Base-by-base conservation (phyloP, 2,113 vertebrate species). In the Rutilus rutilus region DNA sequence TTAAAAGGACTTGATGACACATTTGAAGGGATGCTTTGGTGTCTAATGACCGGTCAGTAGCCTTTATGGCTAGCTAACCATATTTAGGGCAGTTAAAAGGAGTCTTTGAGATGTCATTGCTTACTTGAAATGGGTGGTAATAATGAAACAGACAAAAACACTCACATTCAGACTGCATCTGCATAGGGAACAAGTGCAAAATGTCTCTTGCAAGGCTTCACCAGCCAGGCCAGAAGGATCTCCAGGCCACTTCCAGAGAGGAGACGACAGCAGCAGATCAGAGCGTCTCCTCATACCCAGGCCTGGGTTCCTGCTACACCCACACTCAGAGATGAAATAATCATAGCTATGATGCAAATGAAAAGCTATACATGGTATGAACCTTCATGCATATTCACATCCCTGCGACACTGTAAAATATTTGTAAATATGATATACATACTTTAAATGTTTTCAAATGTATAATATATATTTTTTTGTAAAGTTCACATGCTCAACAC, bases 381-480 rank as follows among this genome's bases (percentile, higher is more conserved):
- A 65, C 36, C 74, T 79, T 84, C 67, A 54, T 59, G 85, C 42
- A 76, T 50, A 64, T 75, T 85, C 62, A 84, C 79, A 82, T 82
- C 67, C 65, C 9, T 86, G 76, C 73, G 62, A 85, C 47, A 87
- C 50, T 89, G 87, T 87, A 86, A 75, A 79, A 88, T 86, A 84
- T 71, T 50, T 87, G 78, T 87, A 87, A 78, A 89, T 88, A 89
- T 74, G 79, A 52, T 65, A 90, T 82, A 83, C n/a, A 90, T 83
- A 91, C 88, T 90, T 91, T 87, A 92, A 92, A 60, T 87, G 81
- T 87, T 89, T 90, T 60, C 82, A 89, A 88, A 88, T 90, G 87
- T 91, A 84, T 52, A 83, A 89, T 91, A 87, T 91, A 90, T 89
- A 87, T 90, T 90, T 78, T 90, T 93, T 91, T 91, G 86, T 91